Conservation (phyloP, 2,888 invertebrate species). For the Drosophila kambysellisi region DNA sequence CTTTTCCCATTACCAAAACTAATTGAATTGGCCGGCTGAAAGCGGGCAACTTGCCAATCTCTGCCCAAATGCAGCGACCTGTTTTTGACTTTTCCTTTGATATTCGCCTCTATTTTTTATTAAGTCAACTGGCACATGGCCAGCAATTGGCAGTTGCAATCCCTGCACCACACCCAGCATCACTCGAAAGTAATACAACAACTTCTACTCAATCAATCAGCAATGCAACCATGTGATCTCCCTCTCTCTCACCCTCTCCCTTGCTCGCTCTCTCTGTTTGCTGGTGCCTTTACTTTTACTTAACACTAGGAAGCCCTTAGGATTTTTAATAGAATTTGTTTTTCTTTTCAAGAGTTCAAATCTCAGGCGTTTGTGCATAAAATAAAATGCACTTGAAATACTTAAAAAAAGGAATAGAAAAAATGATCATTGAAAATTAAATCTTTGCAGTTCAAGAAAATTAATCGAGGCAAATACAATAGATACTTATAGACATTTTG, state of each 20-base stretch:
- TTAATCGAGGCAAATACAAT: neutral
- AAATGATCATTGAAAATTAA: neutral
- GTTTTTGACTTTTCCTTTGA: conserved; percentile 56
- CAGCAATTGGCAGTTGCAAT: conserved; percentile 37
- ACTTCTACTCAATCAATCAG: conserved; percentile 67
- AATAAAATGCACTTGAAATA: neutral
- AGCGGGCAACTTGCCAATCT: conserved; percentile 50
- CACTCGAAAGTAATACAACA: conserved; percentile 59
- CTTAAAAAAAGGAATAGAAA: neutral
- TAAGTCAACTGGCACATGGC: conserved; percentile 59
- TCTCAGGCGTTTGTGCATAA: conserved; percentile 10
- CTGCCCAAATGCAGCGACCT: conserved; percentile 33
- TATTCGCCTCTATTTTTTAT: conserved; percentile 29
- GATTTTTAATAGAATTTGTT: neutral
- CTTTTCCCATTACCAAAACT: conserved; percentile 41
- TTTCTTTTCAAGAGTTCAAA: neutral
- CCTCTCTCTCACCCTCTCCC: neutral
- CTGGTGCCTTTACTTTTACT: conserved; percentile 37
- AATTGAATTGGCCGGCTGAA: conserved; percentile 60
- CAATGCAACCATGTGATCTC: conserved; percentile 9
- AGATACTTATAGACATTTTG: neutral
- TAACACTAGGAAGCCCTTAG: conserved; percentile 54
- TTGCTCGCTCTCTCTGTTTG: neutral
- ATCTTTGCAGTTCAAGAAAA: neutral
- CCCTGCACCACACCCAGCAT: conserved; percentile 34